A percentile compares a stretch with the other conserved stretches of the same genome.
Evolutionary conservation across 2,888 invertebrate genomes (phyloP).

Genomic region (Disparrhopalites patrizii): DNA sequence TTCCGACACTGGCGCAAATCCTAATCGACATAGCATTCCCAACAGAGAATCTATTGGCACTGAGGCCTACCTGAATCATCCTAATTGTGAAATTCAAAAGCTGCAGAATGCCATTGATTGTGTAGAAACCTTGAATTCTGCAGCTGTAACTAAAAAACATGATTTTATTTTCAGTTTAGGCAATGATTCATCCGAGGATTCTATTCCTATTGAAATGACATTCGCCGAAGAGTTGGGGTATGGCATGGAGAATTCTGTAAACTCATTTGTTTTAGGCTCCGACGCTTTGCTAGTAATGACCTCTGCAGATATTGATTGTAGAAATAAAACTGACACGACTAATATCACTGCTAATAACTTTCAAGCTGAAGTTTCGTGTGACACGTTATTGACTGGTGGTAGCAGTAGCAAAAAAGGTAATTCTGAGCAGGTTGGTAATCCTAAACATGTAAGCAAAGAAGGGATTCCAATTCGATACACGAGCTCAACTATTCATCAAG

Average conservation of each 20-base stretch:
- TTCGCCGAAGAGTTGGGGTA: slow-evolving; percentile 41
- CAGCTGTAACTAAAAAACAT: no score
- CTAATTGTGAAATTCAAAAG: no score
- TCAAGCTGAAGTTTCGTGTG: not conserved
- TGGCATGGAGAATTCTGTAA: slow-evolving; percentile 39
- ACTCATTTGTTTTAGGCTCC: slow-evolving; percentile 46
- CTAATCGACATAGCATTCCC: no score
- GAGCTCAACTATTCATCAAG: no score
- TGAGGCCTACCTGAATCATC: no score
- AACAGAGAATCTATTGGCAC: no score
- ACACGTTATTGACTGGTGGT: not conserved
- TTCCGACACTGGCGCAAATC: not conserved
- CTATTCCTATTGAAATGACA: not conserved
- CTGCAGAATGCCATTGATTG: no score
- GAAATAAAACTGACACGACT: slow-evolving; percentile 20
- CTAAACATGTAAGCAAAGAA: no score
- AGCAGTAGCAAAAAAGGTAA: slow-evolving; percentile 16
- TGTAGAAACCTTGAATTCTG: no score
- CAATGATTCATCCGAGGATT: not conserved
- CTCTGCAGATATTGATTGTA: slow-evolving; percentile 1
- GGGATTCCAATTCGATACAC: no score
- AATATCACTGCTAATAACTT: slow-evolving; percentile 1
- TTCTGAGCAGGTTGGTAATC: no score
- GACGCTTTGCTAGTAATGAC: slow-evolving; percentile 48
- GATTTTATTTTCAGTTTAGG: no score